Conservation (phyloP, 2,888 invertebrate species). For the Carpatolechia fugitivella region DNA sequence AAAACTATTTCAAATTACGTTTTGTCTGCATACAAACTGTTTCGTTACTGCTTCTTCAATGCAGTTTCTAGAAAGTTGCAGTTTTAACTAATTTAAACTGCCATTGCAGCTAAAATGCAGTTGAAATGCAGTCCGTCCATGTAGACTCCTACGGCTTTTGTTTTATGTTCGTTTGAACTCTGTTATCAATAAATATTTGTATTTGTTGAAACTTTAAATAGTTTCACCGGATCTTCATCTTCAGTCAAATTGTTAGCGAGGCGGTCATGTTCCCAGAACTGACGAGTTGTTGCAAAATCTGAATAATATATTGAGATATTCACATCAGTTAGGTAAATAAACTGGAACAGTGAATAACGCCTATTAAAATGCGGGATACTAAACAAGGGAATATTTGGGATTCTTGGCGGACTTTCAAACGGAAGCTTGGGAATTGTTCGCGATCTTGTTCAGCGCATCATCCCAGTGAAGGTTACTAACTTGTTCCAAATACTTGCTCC, state of each 20-base stretch:
- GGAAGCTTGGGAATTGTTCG: slow-evolving; percentile 35
- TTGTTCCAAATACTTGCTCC: not conserved
- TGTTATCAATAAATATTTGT: no score
- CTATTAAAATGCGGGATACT: slow-evolving; percentile 23
- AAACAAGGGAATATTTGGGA: slow-evolving; percentile 39
- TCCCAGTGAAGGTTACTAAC: not conserved
- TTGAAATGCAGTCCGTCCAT: no score
- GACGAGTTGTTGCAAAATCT: slow-evolving; percentile 4
- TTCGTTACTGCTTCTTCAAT: no score
- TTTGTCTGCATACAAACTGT: no score
- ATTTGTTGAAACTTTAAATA: no score
- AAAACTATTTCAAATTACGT: no score
- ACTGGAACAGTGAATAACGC: slow-evolving; percentile 20
- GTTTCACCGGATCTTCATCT: not conserved
- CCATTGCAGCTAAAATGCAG: no score
- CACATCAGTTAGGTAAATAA: slow-evolving; percentile 1
- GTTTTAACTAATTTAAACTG: no score
- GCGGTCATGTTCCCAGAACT: not conserved
- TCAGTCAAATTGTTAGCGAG: not conserved
- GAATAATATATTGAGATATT: not conserved
- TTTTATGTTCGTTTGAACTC: no score
- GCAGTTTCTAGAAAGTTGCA: no score
- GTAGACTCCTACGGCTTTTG: no score
- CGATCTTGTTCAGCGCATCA: not conserved
- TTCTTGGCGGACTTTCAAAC: slow-evolving; percentile 50